Evolutionary conservation across 2,113 vertebrate species (phyloP), one percentile per base, ranked within the genome.

Genomic region (Raja brachyura): DNA sequence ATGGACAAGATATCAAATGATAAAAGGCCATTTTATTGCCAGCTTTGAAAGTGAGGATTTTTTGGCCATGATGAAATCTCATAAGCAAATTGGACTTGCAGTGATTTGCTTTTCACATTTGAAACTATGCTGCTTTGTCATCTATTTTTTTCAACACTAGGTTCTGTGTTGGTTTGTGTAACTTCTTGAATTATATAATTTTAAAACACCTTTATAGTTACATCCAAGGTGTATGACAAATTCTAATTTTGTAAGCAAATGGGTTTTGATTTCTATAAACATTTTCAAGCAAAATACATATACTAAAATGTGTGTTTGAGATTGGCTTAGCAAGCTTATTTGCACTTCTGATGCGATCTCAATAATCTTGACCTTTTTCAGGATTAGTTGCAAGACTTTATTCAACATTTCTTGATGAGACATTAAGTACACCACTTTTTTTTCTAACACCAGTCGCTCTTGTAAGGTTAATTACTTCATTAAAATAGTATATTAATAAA

Each of bases 401-500:
- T 39, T 90, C 68, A 31, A 90, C 70, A 90, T 90, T 68, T 63
- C 6, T 14, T 18, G 22, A 70, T 70, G 68, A 31, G 33, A 70
- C 33, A 31, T 8, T 68, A 16, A 70, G 18, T 90, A 70, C 8
- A 73, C 25, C 66, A 56, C 90, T 54, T 73, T 92, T 92, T 25
- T 31, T 88, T 70, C 66, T 28, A 73, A 92, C 33, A 54, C 22
- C 39, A n/a, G 63, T 22, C 68, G 22, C 48, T 73, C 20, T 73
- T 70, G 68, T 1, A 39, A 74, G 33, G 90, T 92, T 74, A 92
- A 92, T 92, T 92, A 92, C 66, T 92, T 92, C n/a, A 54, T 92
- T 54, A 92, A 48, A 48, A 33, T 11, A 92, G 66, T 54, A 66
- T 33, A 92, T 92, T 92, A 92, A 28, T 92, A 73, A 74, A n/a